Evolutionary conservation across 2,888 invertebrate genomes (phyloP), one percentile per base, ranked within the genome.

Genomic region (Sepioteuthis lessoniana): DNA sequence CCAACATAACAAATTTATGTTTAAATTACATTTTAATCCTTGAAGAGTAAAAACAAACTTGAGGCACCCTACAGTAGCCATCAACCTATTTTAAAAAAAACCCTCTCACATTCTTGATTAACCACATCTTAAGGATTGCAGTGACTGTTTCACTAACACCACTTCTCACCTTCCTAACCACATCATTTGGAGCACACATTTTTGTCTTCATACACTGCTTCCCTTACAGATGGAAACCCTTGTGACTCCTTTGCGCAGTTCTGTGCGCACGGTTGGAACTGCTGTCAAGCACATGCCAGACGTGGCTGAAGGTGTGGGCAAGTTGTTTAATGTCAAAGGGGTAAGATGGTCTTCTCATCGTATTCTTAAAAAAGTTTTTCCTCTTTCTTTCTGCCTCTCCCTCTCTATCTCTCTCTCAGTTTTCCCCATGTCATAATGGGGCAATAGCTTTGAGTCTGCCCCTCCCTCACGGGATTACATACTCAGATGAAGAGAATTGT

Each of bases 271-370:
- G 42, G 98, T 98, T 42, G 98, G 98, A 2, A 98, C 98, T 95
- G 98, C 98, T 0, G 98, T 99, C 50, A 98, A 98, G 97, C 98
- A 98, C 94, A 98, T 99, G 98, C 99, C 99, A 0, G 99, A 99
- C 96, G 98, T 99, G 95, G 98, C 98, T 76, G 98, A 98, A 95
- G 98, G 98, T 16, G 98, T 99, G 31, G 96, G 96, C 91, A 96
- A 96, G 94, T 95, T 96, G 93, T 96, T 96, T 60, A 96, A 95
- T 94, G 96, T 96, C 42, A 95, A 60, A 91, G 46, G 93, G 93
- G 93, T 93, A 93, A 93, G 92, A 92, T 28, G 92, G 76, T 76
- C 76, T 76, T 76, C 76, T 76, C 76, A 76, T n/a, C 76, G 35
- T 76, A 76, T 76, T 76, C 76, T 55, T 55, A 21, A 55, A 55